Conservation (phyloP, 2,888 invertebrate species). For the Chaetogeoica ovagalla region DNA sequence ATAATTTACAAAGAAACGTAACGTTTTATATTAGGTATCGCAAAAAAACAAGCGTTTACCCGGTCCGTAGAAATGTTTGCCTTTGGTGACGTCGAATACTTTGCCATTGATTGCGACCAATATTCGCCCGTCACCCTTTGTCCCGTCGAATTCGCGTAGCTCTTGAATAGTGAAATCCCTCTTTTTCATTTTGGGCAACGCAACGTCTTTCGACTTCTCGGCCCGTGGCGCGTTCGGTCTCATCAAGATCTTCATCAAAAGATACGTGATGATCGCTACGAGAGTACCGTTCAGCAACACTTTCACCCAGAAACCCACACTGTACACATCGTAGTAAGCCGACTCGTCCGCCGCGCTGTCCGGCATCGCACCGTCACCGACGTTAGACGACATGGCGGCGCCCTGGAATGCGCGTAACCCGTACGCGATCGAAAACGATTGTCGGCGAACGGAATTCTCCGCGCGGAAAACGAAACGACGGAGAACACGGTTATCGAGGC, state of each 20-base stretch:
- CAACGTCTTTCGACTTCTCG: slow-evolving; percentile 62
- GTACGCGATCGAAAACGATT: no score
- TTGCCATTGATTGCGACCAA: slow-evolving; percentile 91
- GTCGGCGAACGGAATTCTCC: no score
- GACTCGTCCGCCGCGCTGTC: background rate
- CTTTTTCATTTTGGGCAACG: slow-evolving; percentile 77
- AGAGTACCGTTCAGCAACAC: slow-evolving; percentile 68
- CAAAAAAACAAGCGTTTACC: slow-evolving; percentile 64
- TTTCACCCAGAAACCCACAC: slow-evolving; percentile 21
- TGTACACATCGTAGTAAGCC: slow-evolving; percentile 3
- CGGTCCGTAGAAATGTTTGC: slow-evolving; percentile 90
- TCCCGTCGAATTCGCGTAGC: slow-evolving; percentile 83
- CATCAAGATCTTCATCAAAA: slow-evolving; percentile 76
- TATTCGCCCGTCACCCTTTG: slow-evolving; percentile 81
- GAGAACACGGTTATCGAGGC: no score
- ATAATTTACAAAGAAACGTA: no score
- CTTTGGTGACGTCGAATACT: slow-evolving; percentile 92
- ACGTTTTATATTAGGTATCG: background rate
- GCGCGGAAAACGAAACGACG: no score
- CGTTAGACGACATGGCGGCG: slow-evolving; percentile 15
- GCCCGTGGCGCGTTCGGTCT: slow-evolving; percentile 60
- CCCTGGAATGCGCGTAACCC: background rate
- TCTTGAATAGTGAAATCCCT: slow-evolving; percentile 89
- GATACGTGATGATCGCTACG: slow-evolving; percentile 69
- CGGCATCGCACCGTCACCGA: background rate